phyloP scores from a whole-genome alignment of 2,113 vertebrate genomes.

The Sciurus niger region DNA sequence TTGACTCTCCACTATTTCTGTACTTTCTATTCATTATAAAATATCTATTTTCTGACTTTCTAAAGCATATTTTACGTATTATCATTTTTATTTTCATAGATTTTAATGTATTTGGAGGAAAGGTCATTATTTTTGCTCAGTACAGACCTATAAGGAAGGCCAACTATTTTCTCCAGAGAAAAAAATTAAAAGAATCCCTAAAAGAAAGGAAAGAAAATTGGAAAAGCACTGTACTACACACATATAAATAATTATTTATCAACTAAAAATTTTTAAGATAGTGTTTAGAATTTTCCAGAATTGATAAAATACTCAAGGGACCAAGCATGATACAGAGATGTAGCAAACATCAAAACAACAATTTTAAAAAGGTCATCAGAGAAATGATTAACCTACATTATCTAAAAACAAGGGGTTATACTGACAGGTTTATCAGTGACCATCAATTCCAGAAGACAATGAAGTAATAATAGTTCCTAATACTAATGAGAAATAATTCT shows the following conservation, averaged over 20 bases:
- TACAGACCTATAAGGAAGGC: conserved; percentile 20
- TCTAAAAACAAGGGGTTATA: neutral
- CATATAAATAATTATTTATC: neutral
- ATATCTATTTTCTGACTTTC: neutral
- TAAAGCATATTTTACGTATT: neutral
- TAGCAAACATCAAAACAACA: neutral
- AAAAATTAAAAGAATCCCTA: neutral
- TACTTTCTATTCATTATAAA: conserved; percentile 32
- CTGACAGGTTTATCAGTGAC: neutral
- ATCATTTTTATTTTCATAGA: conserved; percentile 11
- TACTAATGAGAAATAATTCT: neutral
- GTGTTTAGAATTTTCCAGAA: neutral
- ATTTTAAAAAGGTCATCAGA: neutral
- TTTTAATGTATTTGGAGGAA: conserved; percentile 31
- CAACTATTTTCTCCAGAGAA: neutral
- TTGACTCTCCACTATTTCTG: neutral
- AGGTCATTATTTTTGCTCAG: neutral
- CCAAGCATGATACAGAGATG: neutral
- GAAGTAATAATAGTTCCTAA: neutral
- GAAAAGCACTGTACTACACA: neutral
- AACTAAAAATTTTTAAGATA: neutral
- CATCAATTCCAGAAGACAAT: neutral
- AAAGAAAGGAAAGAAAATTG: neutral
- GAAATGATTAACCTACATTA: neutral
- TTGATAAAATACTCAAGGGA: neutral